These are phyloP conservation scores for Chlorospingus flavigularis DNA, from an alignment of 2,797 vertebrate species.

Conservation along the genomic window DNA sequence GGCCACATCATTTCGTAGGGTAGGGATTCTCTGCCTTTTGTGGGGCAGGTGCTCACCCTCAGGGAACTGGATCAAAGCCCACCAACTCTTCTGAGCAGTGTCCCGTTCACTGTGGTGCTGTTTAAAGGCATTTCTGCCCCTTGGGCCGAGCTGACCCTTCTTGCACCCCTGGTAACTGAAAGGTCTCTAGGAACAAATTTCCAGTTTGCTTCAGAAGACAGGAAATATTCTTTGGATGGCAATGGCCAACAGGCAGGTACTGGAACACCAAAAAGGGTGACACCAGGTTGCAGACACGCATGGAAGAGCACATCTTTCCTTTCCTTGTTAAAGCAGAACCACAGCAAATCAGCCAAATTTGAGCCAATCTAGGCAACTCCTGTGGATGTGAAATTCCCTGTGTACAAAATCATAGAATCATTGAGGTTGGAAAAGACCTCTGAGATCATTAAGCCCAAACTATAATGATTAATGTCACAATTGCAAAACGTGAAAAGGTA, in stretches of 20 bases:
- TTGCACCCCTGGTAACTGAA: not conserved
- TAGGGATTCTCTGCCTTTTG: not conserved
- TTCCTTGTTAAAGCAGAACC: not conserved
- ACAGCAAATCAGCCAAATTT: not conserved
- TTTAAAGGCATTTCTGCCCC: not conserved
- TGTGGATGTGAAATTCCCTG: fast-evolving
- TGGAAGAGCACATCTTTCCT: not conserved
- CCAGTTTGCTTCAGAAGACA: not conserved
- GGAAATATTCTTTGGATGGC: not conserved
- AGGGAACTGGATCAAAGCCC: not conserved
- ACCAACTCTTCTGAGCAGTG: not conserved
- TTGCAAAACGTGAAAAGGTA: fast-evolving
- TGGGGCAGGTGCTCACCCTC: not conserved
- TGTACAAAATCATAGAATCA: not conserved
- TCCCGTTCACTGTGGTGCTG: not conserved
- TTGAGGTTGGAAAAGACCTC: not conserved
- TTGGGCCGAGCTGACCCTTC: not conserved
- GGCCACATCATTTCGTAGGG: not conserved
- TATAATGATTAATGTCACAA: not conserved
- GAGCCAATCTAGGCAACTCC: not conserved
- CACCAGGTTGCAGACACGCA: fast-evolving
- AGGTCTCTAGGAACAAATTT: not conserved
- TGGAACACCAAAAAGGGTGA: not conserved
- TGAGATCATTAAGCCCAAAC: fast-evolving
- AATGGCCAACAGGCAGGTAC: not conserved